These are phyloP conservation scores for Enteromius argenteus DNA, from an alignment of 2,797 vertebrate species.

Conservation along the genomic window DNA sequence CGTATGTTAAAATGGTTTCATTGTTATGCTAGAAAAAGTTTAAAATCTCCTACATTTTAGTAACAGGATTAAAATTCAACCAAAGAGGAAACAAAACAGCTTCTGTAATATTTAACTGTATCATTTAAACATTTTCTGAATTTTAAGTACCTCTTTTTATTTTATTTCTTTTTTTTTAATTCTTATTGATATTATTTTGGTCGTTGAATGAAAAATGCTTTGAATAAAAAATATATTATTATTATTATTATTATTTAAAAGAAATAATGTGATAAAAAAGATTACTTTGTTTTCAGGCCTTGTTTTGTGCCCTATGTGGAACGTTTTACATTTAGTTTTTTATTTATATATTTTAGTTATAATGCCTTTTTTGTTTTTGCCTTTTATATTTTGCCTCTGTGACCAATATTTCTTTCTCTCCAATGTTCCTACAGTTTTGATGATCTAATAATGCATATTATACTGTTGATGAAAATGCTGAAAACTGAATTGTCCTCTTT, in stretches of 20 bases:
- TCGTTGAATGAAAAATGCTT: background rate
- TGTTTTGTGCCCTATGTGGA: background rate
- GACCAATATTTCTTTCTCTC: background rate
- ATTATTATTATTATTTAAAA: background rate
- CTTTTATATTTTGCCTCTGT: background rate
- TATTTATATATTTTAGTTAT: background rate
- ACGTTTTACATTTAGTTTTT: background rate
- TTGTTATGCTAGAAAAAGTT: too few relatives aligned
- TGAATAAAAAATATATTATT: background rate
- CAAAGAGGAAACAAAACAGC: background rate
- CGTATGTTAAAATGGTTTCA: background rate
- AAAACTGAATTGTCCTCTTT: conserved; percentile 10
- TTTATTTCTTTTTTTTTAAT: background rate
- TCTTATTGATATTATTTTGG: background rate
- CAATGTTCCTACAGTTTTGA: background rate
- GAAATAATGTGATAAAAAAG: background rate
- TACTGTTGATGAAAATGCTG: background rate
- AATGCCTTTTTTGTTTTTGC: background rate
- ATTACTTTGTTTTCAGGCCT: background rate
- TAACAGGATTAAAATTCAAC: background rate
- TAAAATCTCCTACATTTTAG: background rate
- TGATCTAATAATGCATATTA: background rate
- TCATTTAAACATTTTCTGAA: background rate
- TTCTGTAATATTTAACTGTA: background rate
- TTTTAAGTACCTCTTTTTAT: background rate